Conservation (phyloP, 2,113 vertebrate species). For the Sceloporus tristichus region DNA sequence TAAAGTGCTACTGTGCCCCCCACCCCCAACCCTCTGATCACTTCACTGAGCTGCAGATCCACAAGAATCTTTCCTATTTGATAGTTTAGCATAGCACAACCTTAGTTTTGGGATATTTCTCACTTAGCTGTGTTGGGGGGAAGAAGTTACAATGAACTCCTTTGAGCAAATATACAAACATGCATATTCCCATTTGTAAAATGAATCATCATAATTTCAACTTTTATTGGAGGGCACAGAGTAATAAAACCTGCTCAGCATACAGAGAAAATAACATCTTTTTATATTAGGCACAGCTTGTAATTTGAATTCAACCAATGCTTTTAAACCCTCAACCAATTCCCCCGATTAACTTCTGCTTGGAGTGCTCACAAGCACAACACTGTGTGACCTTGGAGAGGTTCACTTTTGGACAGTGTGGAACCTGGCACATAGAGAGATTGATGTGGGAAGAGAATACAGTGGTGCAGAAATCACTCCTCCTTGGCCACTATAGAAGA, state of each 20-base stretch:
- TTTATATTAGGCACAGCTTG: neutral
- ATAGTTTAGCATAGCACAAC: constrained; percentile 47
- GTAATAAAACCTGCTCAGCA: constrained; percentile 24
- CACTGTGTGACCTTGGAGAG: neutral
- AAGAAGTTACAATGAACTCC: constrained; percentile 32
- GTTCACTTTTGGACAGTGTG: neutral
- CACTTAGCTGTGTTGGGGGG: constrained; percentile 30
- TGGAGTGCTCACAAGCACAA: constrained; percentile 35
- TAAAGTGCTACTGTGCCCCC: constrained; percentile 22
- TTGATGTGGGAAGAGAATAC: constrained; percentile 22
- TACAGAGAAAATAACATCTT: constrained; percentile 26
- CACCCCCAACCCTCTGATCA: neutral
- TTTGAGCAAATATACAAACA: constrained; percentile 41
- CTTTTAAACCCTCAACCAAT: neutral
- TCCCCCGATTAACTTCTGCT: neutral
- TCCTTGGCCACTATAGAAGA: neutral
- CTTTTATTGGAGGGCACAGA: constrained; percentile 45
- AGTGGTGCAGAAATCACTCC: constrained; percentile 18
- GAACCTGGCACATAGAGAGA: neutral
- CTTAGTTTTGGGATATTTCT: constrained; percentile 55
- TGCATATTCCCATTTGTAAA: constrained; percentile 30
- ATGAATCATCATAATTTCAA: constrained; percentile 43
- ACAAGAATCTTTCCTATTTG: constrained; percentile 51
- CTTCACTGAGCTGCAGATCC: constrained; percentile 44
- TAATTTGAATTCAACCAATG: neutral